Conservation (phyloP, 1,140 invertebrate species). For the Pectinophora gossypiella region DNA sequence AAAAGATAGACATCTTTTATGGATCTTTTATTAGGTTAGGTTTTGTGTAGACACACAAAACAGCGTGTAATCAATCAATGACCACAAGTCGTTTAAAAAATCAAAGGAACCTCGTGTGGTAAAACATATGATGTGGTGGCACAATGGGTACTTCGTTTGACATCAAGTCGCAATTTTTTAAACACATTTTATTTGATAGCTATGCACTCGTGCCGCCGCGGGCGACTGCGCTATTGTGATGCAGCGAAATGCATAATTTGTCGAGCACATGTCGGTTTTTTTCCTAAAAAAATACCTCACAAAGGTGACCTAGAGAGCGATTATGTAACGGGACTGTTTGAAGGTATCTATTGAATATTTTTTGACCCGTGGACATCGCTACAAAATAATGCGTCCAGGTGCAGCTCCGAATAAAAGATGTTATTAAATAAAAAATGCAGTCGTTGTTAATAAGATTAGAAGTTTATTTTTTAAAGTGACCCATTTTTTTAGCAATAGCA, state of each 20-base stretch:
- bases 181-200: constrained; percentile 52
- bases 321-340: constrained; percentile 53
- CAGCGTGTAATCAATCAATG: not conserved
- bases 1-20: too few species aligned
- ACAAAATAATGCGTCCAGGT: constrained; percentile 59
- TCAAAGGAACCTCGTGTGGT: not conserved
- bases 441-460: constrained; percentile 29
- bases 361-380: constrained; percentile 62
- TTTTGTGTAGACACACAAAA: too few species aligned
- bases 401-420: constrained; percentile 37
- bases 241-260: constrained; percentile 71
- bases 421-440: constrained; percentile 29
- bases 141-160: constrained; percentile 53
- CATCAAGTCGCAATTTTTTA: constrained; percentile 58
- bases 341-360: constrained; percentile 54
- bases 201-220: constrained; percentile 51
- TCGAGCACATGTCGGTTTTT: constrained; percentile 70
- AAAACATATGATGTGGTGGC: constrained; percentile 28
- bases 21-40: too few species aligned
- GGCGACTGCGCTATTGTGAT: constrained; percentile 53
- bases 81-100: not conserved
- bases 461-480: constrained; percentile 20
- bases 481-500: constrained; percentile 20
- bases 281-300: constrained; percentile 44
- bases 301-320: constrained; percentile 62